Conservation (phyloP, 2,888 invertebrate genomes). For the Eupithecia pulchellata region DNA sequence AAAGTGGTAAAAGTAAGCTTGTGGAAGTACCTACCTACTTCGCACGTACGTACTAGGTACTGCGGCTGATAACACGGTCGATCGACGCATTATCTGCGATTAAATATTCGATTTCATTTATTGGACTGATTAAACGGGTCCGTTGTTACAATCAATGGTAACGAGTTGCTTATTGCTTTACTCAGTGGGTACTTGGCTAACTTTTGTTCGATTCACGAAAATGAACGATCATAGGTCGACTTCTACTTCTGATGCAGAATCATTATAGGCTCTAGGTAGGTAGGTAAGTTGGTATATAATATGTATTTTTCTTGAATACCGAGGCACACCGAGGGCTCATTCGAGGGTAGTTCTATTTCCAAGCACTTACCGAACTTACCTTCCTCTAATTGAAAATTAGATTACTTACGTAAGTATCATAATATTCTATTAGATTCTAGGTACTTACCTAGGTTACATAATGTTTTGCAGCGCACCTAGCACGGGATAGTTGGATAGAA, state of each 20-base stretch:
- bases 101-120: slow-evolving; percentile 56
- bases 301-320: neutral
- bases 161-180: neutral
- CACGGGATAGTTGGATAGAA: too few species aligned
- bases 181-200: neutral
- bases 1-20: slow-evolving; percentile 61
- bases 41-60: neutral
- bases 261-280: neutral
- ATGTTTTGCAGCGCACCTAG: too few species aligned
- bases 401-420: too few species aligned
- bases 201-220: neutral
- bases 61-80: slow-evolving; percentile 66
- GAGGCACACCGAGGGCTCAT: too few species aligned
- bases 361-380: too few species aligned
- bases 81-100: slow-evolving; percentile 71
- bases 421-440: too few species aligned
- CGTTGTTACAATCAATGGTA: slow-evolving; percentile 64
- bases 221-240: too few species aligned
- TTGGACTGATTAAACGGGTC: slow-evolving; percentile 52
- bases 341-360: too few species aligned
- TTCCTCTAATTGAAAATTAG: too few species aligned
- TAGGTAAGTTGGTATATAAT: too few species aligned
- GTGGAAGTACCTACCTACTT: slow-evolving; percentile 56
- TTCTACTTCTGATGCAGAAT: neutral
- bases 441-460: too few species aligned